phyloP scores from a whole-genome alignment of 92 coral and sea anemone genomes.

The Palythoa grandiflora region DNA sequence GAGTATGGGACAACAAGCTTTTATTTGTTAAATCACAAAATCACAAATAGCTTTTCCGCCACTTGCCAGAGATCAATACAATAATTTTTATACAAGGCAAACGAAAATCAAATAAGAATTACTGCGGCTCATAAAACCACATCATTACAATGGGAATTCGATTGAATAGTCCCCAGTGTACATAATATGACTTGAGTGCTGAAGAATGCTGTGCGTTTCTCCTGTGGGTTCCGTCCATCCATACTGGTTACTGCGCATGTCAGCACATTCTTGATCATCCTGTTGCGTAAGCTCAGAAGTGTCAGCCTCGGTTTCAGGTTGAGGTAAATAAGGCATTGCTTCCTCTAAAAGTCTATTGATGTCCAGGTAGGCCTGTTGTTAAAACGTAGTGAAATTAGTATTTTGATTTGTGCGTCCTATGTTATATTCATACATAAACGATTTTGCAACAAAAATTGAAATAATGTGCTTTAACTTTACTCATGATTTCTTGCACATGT shows the following conservation, averaged over 20 bases:
- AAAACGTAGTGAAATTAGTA: background rate
- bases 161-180: slow-evolving; percentile 14
- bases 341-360: slow-evolving; percentile 34
- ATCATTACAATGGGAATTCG: slow-evolving; percentile 14
- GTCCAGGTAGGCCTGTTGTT: slow-evolving; percentile 60
- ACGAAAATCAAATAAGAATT: too few species aligned
- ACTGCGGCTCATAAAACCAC: background rate
- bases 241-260: slow-evolving; percentile 19
- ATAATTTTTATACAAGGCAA: too few species aligned
- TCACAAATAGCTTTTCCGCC: too few species aligned
- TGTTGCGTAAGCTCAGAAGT: slow-evolving; percentile 18
- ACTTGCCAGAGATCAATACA: too few species aligned
- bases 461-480: too few species aligned
- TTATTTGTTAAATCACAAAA: too few species aligned
- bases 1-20: too few species aligned
- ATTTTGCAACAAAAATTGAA: too few species aligned
- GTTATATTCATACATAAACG: background rate
- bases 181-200: slow-evolving; percentile 23
- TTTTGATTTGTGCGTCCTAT: background rate
- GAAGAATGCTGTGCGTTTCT: slow-evolving; percentile 27
- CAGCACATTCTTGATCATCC: slow-evolving; percentile 17
- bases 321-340: slow-evolving; percentile 67
- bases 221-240: slow-evolving; percentile 38
- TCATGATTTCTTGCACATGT: too few species aligned
- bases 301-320: slow-evolving; percentile 48